These are phyloP conservation scores for Rhynchophorus ferrugineus DNA, from an alignment of 1,140 invertebrate species.

Conservation along the genomic window DNA sequence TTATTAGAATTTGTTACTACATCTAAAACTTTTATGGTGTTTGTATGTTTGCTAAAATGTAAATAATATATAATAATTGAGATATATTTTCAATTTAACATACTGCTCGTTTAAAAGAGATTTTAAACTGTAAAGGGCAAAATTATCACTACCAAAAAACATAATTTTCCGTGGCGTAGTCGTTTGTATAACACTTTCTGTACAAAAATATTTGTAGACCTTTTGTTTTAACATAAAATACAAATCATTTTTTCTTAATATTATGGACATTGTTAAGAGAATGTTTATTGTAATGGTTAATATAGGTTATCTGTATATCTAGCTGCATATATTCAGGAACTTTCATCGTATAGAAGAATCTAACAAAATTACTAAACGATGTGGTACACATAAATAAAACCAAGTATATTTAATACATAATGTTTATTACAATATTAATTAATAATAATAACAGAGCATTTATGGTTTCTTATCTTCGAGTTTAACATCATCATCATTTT, in stretches of 20 bases:
- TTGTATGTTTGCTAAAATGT: constrained; percentile 35
- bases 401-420: no score
- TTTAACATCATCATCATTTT: constrained; percentile 26
- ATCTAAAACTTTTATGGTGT: constrained; percentile 44
- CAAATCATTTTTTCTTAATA: no score
- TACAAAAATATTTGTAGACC: background rate
- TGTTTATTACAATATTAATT: no score
- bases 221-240: background rate
- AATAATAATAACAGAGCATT: no score
- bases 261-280: no score
- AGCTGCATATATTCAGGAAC: no score
- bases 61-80: background rate
- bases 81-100: constrained; percentile 29
- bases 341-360: no score
- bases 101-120: constrained; percentile 44
- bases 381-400: no score
- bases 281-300: no score
- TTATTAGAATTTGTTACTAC: constrained; percentile 52
- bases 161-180: constrained; percentile 49
- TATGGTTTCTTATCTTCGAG: constrained; percentile 7
- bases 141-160: constrained; percentile 63
- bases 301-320: no score
- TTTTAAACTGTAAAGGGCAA: constrained; percentile 56
- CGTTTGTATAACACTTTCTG: background rate
- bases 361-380: background rate